Percentiles rank a stretch among this genome's conserved stretches.
These are phyloP conservation scores for Trididemnum clinides DNA, from an alignment of 23 tunicate species.

Conservation along the genomic window DNA sequence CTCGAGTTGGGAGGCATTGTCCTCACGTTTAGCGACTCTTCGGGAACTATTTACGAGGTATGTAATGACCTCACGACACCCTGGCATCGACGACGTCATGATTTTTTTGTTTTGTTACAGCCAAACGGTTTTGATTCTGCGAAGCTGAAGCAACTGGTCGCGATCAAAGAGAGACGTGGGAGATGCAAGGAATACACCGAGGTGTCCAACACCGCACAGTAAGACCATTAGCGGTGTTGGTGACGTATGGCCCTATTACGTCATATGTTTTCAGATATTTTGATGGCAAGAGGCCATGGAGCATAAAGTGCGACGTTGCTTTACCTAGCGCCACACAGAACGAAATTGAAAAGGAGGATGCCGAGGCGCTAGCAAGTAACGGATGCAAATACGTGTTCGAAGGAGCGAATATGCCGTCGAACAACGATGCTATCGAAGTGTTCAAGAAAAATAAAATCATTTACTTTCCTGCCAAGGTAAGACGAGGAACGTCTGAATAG, in stretches of 20 bases:
- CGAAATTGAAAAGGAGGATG: constrained; percentile 81
- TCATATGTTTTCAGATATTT: constrained; percentile 75
- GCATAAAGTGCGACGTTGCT: constrained; percentile 85
- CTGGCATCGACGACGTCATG: too few species aligned
- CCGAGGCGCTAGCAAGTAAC: constrained; percentile 55
- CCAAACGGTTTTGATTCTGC: constrained; percentile 78
- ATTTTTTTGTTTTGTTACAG: too few species aligned
- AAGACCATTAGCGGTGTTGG: constrained; percentile 68
- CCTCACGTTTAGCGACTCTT: constrained; percentile 95
- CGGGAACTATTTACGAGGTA: constrained; percentile 95
- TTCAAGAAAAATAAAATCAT: constrained; percentile 73
- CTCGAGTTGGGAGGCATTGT: constrained; percentile 91
- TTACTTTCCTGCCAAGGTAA: constrained; percentile 98
- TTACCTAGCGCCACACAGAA: constrained; percentile 97
- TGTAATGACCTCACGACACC: too few species aligned
- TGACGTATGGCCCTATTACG: constrained; percentile 87
- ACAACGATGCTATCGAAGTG: constrained; percentile 93
- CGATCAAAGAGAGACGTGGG: constrained; percentile 78
- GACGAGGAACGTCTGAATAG: too few species aligned
- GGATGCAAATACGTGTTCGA: constrained; percentile 98
- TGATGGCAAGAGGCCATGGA: constrained; percentile 95
- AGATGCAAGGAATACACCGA: constrained; percentile 83
- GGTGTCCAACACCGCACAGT: constrained; percentile 86
- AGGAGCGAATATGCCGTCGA: constrained; percentile 99
- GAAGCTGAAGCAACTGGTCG: constrained; percentile 61